Conservation (phyloP, 92 coral and sea anemone genomes). For the Epizoanthus fatuus region DNA sequence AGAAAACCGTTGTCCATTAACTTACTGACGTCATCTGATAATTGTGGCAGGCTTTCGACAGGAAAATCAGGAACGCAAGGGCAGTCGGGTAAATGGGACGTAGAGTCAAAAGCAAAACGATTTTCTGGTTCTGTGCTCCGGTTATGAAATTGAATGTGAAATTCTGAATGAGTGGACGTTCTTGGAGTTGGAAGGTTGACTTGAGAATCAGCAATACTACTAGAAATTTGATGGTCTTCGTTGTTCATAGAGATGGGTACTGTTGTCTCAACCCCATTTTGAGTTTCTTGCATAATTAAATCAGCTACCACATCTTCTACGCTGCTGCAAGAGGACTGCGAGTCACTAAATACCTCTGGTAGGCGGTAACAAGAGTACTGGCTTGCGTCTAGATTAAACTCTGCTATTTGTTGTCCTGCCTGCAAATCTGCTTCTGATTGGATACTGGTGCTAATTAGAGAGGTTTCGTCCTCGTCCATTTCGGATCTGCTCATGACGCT, state of each 20-base stretch:
- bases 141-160: background rate
- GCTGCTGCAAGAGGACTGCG: conserved; percentile 1
- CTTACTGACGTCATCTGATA: conserved; percentile 74
- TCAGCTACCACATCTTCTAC: conserved; percentile 7
- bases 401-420: background rate
- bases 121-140: background rate
- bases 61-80: conserved; percentile 73
- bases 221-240: background rate
- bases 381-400: background rate
- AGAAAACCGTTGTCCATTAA: conserved; percentile 78
- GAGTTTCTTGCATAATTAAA: background rate
- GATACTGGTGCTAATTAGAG: background rate
- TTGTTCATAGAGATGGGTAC: background rate
- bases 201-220: background rate
- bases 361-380: conserved; percentile 15
- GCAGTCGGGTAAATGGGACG: conserved; percentile 66
- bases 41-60: conserved; percentile 61
- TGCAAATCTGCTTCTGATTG: conserved; percentile 6
- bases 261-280: background rate
- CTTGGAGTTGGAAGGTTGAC: background rate
- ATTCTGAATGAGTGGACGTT: background rate
- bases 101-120: background rate
- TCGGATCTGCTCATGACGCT: conserved; percentile 18
- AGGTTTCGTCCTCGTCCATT: background rate
- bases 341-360: conserved; percentile 31